Conservation (phyloP, 1,140 invertebrate genomes). For the silkworm (Bombyx mori) region DNA sequence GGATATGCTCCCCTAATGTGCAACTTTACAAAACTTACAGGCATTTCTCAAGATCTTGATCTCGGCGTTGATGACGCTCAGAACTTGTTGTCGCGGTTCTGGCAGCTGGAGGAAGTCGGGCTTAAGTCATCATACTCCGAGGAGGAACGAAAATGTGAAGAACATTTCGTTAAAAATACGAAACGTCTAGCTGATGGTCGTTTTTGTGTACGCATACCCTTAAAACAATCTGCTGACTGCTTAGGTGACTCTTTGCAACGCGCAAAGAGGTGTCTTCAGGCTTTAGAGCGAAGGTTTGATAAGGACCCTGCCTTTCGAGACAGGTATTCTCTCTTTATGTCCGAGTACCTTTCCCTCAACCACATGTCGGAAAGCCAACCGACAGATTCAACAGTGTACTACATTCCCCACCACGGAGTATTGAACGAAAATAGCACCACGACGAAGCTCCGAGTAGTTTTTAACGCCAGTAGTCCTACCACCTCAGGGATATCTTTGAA, state of each 20-base stretch:
- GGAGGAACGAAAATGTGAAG: constrained; percentile 17
- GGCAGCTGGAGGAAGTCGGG: constrained; percentile 23
- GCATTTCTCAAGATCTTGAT: too few species aligned
- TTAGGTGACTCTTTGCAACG: constrained; percentile 18
- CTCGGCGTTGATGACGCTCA: too few species aligned
- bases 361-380: constrained; percentile 12
- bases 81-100: constrained; percentile 8
- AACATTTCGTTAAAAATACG: constrained; percentile 20
- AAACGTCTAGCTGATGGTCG: constrained; percentile 23
- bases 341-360: constrained; percentile 12
- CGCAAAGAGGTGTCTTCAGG: constrained; percentile 16
- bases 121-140: constrained; percentile 1
- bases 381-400: neutral
- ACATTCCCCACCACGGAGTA: constrained; percentile 2
- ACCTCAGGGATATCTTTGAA: neutral
- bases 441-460: constrained; percentile 1
- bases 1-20: too few species aligned
- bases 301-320: constrained; percentile 9
- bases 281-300: constrained; percentile 16
- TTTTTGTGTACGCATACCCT: constrained; percentile 10
- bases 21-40: too few species aligned
- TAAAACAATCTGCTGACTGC: constrained; percentile 25
- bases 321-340: constrained; percentile 19
- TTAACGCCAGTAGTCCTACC: neutral
- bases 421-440: neutral